A percentile compares a stretch with the other conserved stretches of the same genome.
Conservation (phyloP, 1,140 invertebrate genomes). For the Hyles vespertilio region DNA sequence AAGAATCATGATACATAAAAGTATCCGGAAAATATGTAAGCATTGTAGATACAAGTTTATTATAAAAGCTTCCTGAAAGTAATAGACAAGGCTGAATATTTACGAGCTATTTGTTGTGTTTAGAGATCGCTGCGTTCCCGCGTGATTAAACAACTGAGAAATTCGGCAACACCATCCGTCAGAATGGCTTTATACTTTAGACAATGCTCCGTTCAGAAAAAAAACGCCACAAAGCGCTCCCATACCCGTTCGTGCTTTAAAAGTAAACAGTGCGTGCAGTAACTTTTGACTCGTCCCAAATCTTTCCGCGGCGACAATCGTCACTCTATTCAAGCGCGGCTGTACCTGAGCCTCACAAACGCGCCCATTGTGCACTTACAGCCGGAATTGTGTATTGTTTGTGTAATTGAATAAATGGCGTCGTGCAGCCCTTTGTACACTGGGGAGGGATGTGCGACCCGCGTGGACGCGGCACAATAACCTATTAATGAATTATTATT, state of each 20-base stretch:
- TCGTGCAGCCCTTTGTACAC: slow-evolving; percentile 41
- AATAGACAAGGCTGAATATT: background rate
- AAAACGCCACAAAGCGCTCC: slow-evolving; percentile 23
- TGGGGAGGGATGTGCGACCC: slow-evolving; percentile 24
- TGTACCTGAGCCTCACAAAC: slow-evolving; percentile 49
- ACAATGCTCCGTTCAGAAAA: background rate
- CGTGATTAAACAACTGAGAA: no score
- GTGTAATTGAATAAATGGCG: slow-evolving; percentile 68
- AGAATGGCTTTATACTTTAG: background rate
- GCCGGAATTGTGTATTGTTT: slow-evolving; percentile 56
- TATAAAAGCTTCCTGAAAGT: no score
- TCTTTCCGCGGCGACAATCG: slow-evolving; percentile 47
- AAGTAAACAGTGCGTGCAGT: slow-evolving; percentile 41
- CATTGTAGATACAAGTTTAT: no score
- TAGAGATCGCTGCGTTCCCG: no score
- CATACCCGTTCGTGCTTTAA: slow-evolving; percentile 27
- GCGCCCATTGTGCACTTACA: slow-evolving; percentile 53
- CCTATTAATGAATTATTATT: slow-evolving; percentile 9
- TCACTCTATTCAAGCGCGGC: slow-evolving; percentile 41
- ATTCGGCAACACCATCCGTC: no score
- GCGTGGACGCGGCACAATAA: slow-evolving; percentile 13
- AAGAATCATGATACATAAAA: no score
- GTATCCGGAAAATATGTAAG: no score
- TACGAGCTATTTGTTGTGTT: background rate
- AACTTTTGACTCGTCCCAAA: slow-evolving; percentile 61